phyloP scores from a whole-genome alignment of 2,113 vertebrate species.

The Ovis aries region DNA sequence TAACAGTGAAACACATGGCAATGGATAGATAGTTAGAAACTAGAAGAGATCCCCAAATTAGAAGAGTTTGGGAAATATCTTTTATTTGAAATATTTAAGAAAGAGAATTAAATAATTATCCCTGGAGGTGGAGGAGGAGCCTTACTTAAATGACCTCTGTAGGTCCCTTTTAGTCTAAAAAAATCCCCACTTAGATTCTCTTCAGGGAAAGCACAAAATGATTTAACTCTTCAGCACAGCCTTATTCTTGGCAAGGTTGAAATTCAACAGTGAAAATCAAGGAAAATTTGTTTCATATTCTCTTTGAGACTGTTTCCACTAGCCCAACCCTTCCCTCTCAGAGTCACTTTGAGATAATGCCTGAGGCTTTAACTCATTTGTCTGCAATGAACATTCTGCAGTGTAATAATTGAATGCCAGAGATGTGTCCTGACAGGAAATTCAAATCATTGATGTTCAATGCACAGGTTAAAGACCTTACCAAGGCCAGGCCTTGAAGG shows the following conservation, averaged over 20 bases:
- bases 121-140: background rate
- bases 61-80: background rate
- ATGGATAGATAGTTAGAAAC: background rate
- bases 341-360: slow-evolving; percentile 24
- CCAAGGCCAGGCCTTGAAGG: accelerated
- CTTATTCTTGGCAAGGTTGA: slow-evolving; percentile 3
- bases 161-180: background rate
- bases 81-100: background rate
- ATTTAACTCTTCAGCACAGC: background rate
- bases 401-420: background rate
- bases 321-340: background rate
- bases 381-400: background rate
- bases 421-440: slow-evolving; percentile 7
- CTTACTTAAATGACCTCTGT: background rate
- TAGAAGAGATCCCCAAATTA: background rate
- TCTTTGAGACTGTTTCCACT: background rate
- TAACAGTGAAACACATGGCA: background rate
- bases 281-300: background rate
- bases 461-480: background rate
- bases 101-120: background rate
- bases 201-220: background rate
- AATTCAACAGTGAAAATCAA: background rate
- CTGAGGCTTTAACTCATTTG: background rate
- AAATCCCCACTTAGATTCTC: background rate
- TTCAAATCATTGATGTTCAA: background rate